These are phyloP conservation scores for Exocentrus adspersus DNA, from an alignment of 2,888 invertebrate species.

Conservation along the genomic window DNA sequence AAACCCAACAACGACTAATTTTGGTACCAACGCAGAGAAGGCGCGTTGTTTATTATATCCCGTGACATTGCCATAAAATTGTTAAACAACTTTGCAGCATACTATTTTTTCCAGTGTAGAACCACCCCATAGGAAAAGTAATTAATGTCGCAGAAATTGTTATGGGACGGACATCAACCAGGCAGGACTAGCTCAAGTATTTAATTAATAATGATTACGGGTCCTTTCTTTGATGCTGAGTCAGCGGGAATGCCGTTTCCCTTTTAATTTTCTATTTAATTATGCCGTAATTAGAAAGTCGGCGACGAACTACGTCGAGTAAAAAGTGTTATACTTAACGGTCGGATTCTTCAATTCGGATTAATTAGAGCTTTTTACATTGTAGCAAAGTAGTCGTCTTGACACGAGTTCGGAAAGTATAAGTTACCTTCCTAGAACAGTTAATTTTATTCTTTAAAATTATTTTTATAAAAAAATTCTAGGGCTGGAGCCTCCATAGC, in stretches of 20 bases:
- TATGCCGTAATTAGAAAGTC: conserved; percentile 29
- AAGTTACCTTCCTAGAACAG: neutral
- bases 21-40: too few species aligned
- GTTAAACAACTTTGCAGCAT: too few species aligned
- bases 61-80: too few species aligned
- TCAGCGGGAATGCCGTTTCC: conserved; percentile 37
- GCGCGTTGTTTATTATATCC: too few species aligned
- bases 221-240: conserved; percentile 38
- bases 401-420: too few species aligned
- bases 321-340: neutral
- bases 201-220: conserved; percentile 42
- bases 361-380: too few species aligned
- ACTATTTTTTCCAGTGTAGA: neutral
- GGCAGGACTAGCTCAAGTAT: conserved; percentile 32
- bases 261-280: conserved; percentile 37
- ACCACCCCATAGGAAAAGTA: conserved; percentile 27
- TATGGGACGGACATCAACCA: conserved; percentile 20
- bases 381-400: too few species aligned
- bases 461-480: neutral
- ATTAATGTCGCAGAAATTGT: conserved; percentile 36
- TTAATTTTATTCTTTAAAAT: neutral
- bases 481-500: neutral
- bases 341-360: too few species aligned
- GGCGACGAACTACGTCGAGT: neutral
- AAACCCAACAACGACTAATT: too few species aligned